These are phyloP conservation scores for Harmothoe impar DNA, from an alignment of 2,888 invertebrate genomes.

Conservation along the genomic window DNA sequence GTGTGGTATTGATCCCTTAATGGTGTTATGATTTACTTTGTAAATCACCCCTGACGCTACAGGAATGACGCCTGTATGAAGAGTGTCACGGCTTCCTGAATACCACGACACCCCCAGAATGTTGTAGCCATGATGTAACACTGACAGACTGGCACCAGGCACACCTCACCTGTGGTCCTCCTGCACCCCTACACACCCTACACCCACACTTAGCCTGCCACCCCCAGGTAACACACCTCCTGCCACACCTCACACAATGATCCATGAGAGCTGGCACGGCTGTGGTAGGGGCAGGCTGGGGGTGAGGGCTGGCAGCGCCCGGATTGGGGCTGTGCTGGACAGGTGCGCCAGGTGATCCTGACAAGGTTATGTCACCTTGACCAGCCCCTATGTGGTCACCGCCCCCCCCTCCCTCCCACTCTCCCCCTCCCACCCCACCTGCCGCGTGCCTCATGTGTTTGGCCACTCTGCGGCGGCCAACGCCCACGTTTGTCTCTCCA, in stretches of 20 bases:
- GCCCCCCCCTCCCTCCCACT: not conserved
- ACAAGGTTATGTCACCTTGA: conserved; percentile 37
- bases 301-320: not conserved
- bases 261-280: conserved; percentile 19
- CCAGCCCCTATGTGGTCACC: conserved; percentile 32
- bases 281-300: not conserved
- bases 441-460: conserved; percentile 25
- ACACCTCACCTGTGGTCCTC: not conserved
- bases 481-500: not conserved
- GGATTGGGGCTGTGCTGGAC: conserved; percentile 43
- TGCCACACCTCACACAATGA: conserved; percentile 22
- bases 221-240: not conserved
- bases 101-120: not conserved
- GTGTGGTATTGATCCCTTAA: no score
- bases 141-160: not conserved
- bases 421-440: conserved; percentile 18
- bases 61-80: no score
- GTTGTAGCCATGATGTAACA: not conserved
- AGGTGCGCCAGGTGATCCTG: conserved; percentile 59
- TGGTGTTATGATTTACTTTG: no score
- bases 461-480: not conserved
- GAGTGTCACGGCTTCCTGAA: no score
- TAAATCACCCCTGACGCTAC: no score
- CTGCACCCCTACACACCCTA: not conserved
- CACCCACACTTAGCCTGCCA: not conserved